Conservation (phyloP, 2,113 vertebrate species). For the Phylloscopus trochilus region DNA sequence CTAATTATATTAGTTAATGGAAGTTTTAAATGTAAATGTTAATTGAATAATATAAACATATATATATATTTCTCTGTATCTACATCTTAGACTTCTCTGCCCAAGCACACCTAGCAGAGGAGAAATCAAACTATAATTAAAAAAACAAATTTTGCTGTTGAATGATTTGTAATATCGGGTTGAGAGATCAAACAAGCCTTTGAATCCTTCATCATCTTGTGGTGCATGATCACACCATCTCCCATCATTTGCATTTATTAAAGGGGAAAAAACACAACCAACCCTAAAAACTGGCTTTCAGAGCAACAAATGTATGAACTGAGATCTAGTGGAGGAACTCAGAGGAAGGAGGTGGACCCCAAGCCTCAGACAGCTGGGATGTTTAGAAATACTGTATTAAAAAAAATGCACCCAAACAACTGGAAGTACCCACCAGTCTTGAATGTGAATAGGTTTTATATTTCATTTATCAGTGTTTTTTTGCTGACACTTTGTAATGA, state of each 20-base stretch:
- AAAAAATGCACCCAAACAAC: not conserved
- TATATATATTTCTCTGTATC: not conserved
- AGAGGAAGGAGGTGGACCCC: not conserved
- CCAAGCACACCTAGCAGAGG: not conserved
- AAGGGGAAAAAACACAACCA: rapidly evolving
- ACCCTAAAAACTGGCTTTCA: not conserved
- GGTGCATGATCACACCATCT: not conserved
- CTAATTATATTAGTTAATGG: not conserved
- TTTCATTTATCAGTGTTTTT: not conserved
- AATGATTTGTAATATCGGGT: not conserved
- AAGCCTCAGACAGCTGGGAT: not conserved
- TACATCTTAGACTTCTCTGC: not conserved
- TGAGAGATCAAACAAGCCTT: not conserved
- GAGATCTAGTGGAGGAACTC: not conserved
- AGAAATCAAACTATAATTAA: not conserved
- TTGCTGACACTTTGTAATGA: not conserved
- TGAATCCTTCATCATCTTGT: not conserved
- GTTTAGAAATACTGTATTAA: not conserved
- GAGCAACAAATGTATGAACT: not conserved
- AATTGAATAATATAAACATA: not conserved
- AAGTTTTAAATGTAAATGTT: not conserved
- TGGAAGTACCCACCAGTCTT: not conserved
- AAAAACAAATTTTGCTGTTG: not conserved
- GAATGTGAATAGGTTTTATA: not conserved
- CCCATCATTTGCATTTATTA: not conserved